phyloP scores from a whole-genome alignment of 2,113 vertebrate species.

The Orientallactaga bullata region DNA sequence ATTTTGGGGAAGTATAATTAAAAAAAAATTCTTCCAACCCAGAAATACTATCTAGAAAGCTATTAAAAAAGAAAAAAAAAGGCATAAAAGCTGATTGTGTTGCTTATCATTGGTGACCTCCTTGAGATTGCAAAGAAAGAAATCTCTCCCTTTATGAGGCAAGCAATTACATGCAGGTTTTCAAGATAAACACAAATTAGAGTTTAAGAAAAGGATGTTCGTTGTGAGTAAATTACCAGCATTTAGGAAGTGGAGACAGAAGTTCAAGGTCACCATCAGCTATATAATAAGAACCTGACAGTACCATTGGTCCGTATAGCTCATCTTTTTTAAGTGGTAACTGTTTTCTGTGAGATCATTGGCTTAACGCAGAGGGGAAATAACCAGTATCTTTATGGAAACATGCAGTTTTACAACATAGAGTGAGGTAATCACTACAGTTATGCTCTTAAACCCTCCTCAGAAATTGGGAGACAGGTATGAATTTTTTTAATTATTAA shows the following conservation, averaged over 20 bases:
- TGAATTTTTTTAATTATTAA: too few species aligned
- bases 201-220: neutral
- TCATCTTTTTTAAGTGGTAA: neutral
- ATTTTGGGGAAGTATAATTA: constrained; percentile 3
- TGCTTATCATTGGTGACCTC: neutral
- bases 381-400: neutral
- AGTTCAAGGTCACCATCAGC: neutral
- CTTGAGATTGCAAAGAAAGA: neutral
- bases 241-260: neutral
- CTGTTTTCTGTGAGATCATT: neutral
- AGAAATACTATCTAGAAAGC: neutral
- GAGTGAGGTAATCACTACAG: neutral
- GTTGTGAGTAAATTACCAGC: neutral
- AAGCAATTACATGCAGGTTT: neutral
- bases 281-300: neutral
- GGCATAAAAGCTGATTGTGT: neutral
- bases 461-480: neutral
- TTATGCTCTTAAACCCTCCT: neutral
- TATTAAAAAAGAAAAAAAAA: constrained; percentile 2
- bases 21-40: neutral
- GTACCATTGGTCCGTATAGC: neutral
- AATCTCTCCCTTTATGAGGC: neutral
- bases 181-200: neutral
- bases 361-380: neutral
- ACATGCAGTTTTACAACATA: neutral